These are phyloP conservation scores for Epinephelus malabaricus DNA, from an alignment of 2,797 vertebrate species.

Conservation along the genomic window DNA sequence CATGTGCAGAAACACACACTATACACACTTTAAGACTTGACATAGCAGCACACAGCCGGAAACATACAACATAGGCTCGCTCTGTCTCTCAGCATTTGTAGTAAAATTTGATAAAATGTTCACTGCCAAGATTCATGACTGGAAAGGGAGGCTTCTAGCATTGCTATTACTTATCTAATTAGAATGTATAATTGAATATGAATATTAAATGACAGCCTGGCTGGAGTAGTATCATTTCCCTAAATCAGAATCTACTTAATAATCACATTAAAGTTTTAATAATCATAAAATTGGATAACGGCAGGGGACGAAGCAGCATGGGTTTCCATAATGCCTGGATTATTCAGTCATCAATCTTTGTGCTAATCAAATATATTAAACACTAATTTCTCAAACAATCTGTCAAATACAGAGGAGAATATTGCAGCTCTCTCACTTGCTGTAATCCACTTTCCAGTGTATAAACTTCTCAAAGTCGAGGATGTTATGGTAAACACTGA, in stretches of 20 bases:
- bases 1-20: conserved; percentile 16
- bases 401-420: neutral
- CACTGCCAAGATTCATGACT: conserved; percentile 6
- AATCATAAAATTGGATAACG: conserved; percentile 55
- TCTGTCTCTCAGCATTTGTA: conserved; percentile 15
- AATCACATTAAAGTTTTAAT: conserved; percentile 65
- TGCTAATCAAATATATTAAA: conserved; percentile 39
- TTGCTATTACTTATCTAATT: conserved; percentile 43
- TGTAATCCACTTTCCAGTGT: conserved; percentile 18
- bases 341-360: conserved; percentile 21
- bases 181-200: conserved; percentile 56
- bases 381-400: neutral
- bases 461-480: conserved; percentile 37
- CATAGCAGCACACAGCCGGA: neutral
- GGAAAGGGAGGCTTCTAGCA: conserved; percentile 9
- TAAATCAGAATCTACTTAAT: conserved; percentile 57
- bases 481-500: conserved; percentile 6
- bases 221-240: conserved; percentile 31
- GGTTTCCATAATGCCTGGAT: conserved; percentile 31
- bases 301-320: conserved; percentile 20
- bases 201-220: conserved; percentile 58
- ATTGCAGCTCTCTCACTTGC: neutral
- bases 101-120: conserved; percentile 1
- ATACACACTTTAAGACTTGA: neutral
- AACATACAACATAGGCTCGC: neutral